phyloP scores from a whole-genome alignment of 2,888 invertebrate species.

The Panorpa germanica region DNA sequence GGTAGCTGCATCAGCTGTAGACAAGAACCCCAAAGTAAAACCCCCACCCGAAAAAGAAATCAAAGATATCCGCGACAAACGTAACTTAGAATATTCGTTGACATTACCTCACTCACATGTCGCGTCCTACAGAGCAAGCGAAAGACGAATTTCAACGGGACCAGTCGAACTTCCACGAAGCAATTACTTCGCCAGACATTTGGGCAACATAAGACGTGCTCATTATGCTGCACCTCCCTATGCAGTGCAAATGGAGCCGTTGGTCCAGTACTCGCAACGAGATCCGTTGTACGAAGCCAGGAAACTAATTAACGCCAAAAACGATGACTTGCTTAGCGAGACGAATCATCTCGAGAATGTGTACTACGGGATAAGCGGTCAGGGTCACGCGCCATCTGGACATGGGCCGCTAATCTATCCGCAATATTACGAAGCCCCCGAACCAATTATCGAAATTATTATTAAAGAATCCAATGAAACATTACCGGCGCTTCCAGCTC shows the following conservation, averaged over 20 bases:
- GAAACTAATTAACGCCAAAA: conserved; percentile 29
- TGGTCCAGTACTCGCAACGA: conserved; percentile 59
- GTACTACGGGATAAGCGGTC: too few species aligned
- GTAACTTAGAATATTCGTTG: conserved; percentile 37
- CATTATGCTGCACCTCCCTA: conserved; percentile 42
- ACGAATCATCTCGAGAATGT: conserved; percentile 23
- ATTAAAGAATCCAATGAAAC: conserved; percentile 79
- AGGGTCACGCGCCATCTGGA: too few species aligned
- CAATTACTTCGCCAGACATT: neutral
- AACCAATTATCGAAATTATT: conserved; percentile 82
- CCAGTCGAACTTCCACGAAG: conserved; percentile 14
- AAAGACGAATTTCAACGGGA: conserved; percentile 32
- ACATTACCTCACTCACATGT: conserved; percentile 36
- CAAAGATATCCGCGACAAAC: conserved; percentile 31
- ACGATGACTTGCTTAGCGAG: conserved; percentile 21
- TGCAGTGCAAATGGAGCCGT: conserved; percentile 64
- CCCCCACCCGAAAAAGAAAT: conserved; percentile 12
- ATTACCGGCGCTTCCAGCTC: conserved; percentile 40
- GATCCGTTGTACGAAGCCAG: conserved; percentile 55
- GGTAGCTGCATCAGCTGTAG: conserved; percentile 27
- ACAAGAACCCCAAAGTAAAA: conserved; percentile 19
- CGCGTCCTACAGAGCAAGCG: conserved; percentile 29
- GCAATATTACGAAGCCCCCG: conserved; percentile 56
- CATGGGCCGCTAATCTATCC: too few species aligned
- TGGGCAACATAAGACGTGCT: conserved; percentile 9